Percentiles rank a stretch among this genome's conserved stretches.
phyloP scores from a whole-genome alignment of 1,140 invertebrate genomes.

The Drosophila aff. region DNA sequence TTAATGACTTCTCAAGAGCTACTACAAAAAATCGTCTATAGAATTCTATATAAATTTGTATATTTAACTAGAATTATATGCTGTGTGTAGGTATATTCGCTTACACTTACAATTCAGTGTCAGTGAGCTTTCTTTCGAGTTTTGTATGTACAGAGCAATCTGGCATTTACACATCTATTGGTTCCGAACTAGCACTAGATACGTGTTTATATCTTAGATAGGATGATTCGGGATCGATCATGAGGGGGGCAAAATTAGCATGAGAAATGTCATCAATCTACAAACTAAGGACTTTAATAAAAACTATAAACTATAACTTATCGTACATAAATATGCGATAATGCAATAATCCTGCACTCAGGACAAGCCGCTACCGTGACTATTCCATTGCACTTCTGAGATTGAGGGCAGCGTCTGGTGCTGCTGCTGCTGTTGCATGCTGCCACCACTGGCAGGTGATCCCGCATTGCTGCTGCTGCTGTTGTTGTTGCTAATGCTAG shows the following conservation, averaged over 20 bases:
- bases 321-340: constrained; percentile 69
- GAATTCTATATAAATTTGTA: constrained; percentile 56
- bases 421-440: constrained; percentile 79
- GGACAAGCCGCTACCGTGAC: constrained; percentile 86
- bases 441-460: constrained; percentile 66
- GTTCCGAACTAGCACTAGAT: constrained; percentile 66
- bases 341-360: constrained; percentile 81
- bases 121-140: constrained; percentile 62
- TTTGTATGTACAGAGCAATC: constrained; percentile 69
- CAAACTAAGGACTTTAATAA: constrained; percentile 48
- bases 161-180: constrained; percentile 73
- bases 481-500: constrained; percentile 74
- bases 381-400: constrained; percentile 88
- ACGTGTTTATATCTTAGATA: constrained; percentile 13
- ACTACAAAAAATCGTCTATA: constrained; percentile 49
- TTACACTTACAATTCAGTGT: constrained; percentile 44
- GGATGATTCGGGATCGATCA: constrained; percentile 28
- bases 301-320: constrained; percentile 73
- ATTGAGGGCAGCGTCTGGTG: constrained; percentile 87
- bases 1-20: constrained; percentile 3
- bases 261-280: constrained; percentile 48
- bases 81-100: constrained; percentile 41
- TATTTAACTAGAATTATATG: constrained; percentile 69
- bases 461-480: constrained; percentile 61
- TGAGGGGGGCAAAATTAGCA: constrained; percentile 27